A percentile compares a stretch with the other conserved stretches of the same genome.
phyloP scores from a whole-genome alignment of 2,888 invertebrate genomes.

The Operophtera brumata region DNA sequence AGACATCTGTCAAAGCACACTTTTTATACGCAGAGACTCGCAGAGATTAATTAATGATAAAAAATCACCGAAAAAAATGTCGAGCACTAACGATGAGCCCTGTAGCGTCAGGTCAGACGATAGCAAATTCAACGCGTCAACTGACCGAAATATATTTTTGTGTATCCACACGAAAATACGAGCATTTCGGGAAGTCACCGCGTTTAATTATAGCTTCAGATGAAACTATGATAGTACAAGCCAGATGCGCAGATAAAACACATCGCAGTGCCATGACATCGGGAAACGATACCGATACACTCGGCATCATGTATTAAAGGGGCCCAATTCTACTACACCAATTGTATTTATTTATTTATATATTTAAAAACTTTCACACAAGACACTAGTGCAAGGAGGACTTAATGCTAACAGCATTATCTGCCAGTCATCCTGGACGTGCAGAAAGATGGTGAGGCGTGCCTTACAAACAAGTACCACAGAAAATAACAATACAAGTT shows the following conservation, averaged over 20 bases:
- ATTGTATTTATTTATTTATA: too few relatives aligned
- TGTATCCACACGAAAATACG: slow-evolving; percentile 58
- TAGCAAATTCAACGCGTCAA: slow-evolving; percentile 57
- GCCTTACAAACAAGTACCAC: too few relatives aligned
- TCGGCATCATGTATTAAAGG: too few relatives aligned
- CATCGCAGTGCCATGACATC: neutral
- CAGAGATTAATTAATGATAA: slow-evolving; percentile 1
- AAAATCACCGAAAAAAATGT: slow-evolving; percentile 47
- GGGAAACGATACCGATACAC: too few relatives aligned
- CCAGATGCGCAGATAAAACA: slow-evolving; percentile 35
- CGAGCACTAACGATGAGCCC: slow-evolving; percentile 65
- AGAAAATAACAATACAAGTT: too few relatives aligned
- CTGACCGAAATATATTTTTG: slow-evolving; percentile 47
- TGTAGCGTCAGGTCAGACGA: slow-evolving; percentile 65
- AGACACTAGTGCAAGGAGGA: too few relatives aligned
- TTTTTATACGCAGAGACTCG: slow-evolving; percentile 10
- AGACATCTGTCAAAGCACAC: slow-evolving; percentile 18
- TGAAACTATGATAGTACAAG: slow-evolving; percentile 22
- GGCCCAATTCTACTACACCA: too few relatives aligned
- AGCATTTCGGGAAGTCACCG: slow-evolving; percentile 61
- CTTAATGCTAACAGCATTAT: too few relatives aligned
- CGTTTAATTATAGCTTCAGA: slow-evolving; percentile 60
- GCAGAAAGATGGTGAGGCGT: too few relatives aligned
- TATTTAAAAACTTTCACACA: too few relatives aligned
- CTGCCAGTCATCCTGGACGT: too few relatives aligned